Evolutionary conservation across 2,113 vertebrate genomes (phyloP).

Genomic region (Aix galericulata): DNA sequence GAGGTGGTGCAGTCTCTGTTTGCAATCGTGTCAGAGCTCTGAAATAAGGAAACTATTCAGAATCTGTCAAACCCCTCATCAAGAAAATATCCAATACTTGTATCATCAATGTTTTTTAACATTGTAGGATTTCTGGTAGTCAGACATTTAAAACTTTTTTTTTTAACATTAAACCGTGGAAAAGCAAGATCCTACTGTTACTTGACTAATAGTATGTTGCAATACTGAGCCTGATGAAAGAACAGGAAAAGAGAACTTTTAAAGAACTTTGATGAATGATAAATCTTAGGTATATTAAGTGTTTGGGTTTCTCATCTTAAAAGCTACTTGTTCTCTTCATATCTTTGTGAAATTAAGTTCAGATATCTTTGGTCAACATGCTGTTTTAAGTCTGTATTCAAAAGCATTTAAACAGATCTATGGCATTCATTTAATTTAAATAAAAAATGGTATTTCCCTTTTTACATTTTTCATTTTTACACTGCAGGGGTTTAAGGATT

Average conservation of each 20-base stretch:
- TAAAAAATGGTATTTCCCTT: not conserved
- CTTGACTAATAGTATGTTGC: not conserved
- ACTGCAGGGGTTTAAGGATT: not conserved
- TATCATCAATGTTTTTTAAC: not conserved
- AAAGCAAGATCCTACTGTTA: not conserved
- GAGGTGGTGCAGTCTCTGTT: not conserved
- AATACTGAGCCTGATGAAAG: not conserved
- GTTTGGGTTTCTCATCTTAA: not conserved
- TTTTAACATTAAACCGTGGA: not conserved
- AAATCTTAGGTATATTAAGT: not conserved
- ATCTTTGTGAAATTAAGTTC: not conserved
- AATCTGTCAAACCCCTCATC: not conserved
- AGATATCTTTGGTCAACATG: not conserved
- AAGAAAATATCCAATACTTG: not conserved
- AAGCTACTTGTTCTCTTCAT: not conserved
- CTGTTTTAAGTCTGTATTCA: not conserved
- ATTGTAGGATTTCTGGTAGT: not conserved
- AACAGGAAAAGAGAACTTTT: not conserved
- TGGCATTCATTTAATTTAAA: not conserved
- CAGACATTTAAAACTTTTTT: not conserved
- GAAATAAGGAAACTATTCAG: not conserved
- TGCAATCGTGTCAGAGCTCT: not conserved
- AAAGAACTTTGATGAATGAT: not conserved
- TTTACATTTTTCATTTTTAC: not conserved
- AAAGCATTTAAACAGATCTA: not conserved